Conservation (phyloP, 2,888 invertebrate genomes). For the Bombylius discolor region DNA sequence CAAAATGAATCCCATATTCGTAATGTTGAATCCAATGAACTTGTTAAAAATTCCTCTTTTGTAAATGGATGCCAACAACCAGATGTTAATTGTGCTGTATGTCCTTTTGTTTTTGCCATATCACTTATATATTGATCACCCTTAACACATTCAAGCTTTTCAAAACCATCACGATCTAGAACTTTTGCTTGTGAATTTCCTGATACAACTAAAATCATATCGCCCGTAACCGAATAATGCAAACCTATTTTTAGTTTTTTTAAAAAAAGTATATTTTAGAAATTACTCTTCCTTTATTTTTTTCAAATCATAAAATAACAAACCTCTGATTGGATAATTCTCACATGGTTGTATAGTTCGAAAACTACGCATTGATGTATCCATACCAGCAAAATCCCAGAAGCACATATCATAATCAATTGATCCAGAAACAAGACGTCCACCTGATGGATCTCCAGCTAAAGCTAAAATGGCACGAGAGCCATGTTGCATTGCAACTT, state of each 20-base stretch:
- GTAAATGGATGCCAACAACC: slow-evolving; percentile 90
- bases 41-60: slow-evolving; percentile 87
- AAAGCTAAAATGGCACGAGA: slow-evolving; percentile 79
- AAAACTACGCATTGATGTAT: slow-evolving; percentile 79
- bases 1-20: slow-evolving; percentile 80
- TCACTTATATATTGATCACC: slow-evolving; percentile 95
- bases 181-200: slow-evolving; percentile 90
- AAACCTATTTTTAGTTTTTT: slow-evolving; percentile 12
- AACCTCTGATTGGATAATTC: slow-evolving; percentile 78
- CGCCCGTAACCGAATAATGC: slow-evolving; percentile 89
- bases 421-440: slow-evolving; percentile 74
- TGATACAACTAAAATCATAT: slow-evolving; percentile 81
- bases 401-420: slow-evolving; percentile 93
- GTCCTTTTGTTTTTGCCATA: slow-evolving; percentile 87
- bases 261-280: neutral
- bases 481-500: slow-evolving; percentile 81
- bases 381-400: slow-evolving; percentile 99
- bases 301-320: slow-evolving; percentile 27
- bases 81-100: slow-evolving; percentile 77
- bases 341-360: slow-evolving; percentile 90
- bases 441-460: slow-evolving; percentile 87
- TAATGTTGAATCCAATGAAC: slow-evolving; percentile 86
- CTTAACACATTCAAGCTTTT: slow-evolving; percentile 82
- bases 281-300: neutral
- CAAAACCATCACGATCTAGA: slow-evolving; percentile 87